Base-by-base conservation (phyloP, 2,113 vertebrate species). In the Herpetotheres cachinnans region DNA sequence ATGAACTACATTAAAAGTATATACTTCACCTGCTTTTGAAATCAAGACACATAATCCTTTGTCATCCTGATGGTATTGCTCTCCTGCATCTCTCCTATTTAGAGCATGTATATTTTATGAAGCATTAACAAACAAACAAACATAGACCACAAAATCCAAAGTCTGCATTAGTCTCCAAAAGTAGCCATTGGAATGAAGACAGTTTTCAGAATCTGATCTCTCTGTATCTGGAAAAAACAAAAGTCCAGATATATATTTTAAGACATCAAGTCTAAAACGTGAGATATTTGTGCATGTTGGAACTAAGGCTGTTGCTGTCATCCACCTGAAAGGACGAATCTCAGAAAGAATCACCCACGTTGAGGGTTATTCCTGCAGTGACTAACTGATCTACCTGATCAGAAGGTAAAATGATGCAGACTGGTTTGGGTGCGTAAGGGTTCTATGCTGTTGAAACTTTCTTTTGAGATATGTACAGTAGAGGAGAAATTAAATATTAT, bases 51-150 rank as follows among this genome's bases (percentile, higher is more conserved):
- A 38, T 1, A 82, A 29, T 25, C 24, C 61, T 72, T 89, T 67
- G 63, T 81, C 56, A 49, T 72, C 86, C 56, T 74, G 1, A 5
- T 58, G 38, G n/a, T 56, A 78, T 47, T 1, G 0, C 65, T 79
- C 36, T 84, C 72, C 65, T n/a, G 7, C 36, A 72, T 74, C 61
- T 95, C 80, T 79, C 65, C 73, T 83, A 32, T 55, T 89, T 86
- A 74, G 81, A 82, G 30, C 34, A 86, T 78, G 22, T 34, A 47
- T 84, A 92, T 96, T 97, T 97, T 74, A 97, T 91, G 77, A 95
- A 89, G 66, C 77, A 56, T 49, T 76, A 95, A 66, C 25, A 86
- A 59, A 69, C 27, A 55, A 52, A 78, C 30, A 90, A 94, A 65
- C 52, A 55, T 0, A 85, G 66, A 63, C 70, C 61, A 91, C 86